Percentiles rank a stretch among this genome's conserved stretches.
phyloP scores from a whole-genome alignment of 2,797 vertebrate species.

The Epinephelus awoara region DNA sequence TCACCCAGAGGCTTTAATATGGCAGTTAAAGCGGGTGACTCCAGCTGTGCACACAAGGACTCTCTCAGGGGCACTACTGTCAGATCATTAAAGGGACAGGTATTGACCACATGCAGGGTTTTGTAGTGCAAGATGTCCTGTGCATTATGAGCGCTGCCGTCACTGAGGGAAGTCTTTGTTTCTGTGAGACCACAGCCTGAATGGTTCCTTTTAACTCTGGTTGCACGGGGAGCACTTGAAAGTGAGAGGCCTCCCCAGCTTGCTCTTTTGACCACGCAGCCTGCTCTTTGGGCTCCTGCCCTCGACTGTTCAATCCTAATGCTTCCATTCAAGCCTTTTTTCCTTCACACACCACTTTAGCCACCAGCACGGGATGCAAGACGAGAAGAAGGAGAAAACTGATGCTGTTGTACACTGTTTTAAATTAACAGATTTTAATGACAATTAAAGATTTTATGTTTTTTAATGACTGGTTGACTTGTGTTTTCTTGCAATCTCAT shows the following conservation, averaged over 20 bases:
- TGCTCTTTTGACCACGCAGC: conserved; percentile 8
- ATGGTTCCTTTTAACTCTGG: conserved; percentile 30
- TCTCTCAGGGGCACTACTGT: background rate
- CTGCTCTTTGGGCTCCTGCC: conserved; percentile 21
- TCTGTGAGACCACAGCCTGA: background rate
- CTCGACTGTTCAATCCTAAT: background rate
- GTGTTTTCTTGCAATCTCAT: conserved; percentile 1
- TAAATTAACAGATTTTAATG: conserved; percentile 63
- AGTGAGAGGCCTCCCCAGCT: background rate
- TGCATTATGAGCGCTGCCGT: background rate
- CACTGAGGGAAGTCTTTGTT: conserved; percentile 31
- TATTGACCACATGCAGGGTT: background rate
- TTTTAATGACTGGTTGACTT: conserved; percentile 55
- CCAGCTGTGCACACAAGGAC: background rate
- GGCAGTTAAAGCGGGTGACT: conserved; percentile 28
- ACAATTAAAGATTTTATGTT: conserved; percentile 79
- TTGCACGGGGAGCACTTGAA: conserved; percentile 31
- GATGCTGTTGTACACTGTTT: conserved; percentile 34
- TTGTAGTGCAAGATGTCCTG: background rate
- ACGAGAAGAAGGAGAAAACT: conserved; percentile 6
- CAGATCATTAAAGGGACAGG: background rate
- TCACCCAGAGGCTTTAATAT: conserved; percentile 12
- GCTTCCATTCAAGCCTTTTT: background rate
- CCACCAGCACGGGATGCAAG: background rate
- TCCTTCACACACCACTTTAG: conserved; percentile 1